Evolutionary conservation across 2,113 vertebrate species (phyloP).

Genomic region (western clawed frog (Xenopus tropicalis)): UCB_Xtro_10.0 CM004451.2:53809501-53810000

Average conservation of each 20-base stretch:
- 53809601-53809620: too few species aligned
- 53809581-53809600: too few species aligned
- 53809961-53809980: slow-evolving; percentile 45
- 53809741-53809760: slow-evolving; percentile 60
- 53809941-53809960: slow-evolving; percentile 37
- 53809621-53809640: too few species aligned
- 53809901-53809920: slow-evolving; percentile 48
- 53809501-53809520: too few species aligned
- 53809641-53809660: too few species aligned
- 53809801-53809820: neutral
- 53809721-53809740: slow-evolving; percentile 56
- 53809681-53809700: too few species aligned
- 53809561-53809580: too few species aligned
- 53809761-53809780: slow-evolving; percentile 58
- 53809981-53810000: slow-evolving; percentile 39
- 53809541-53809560: too few species aligned
- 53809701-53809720: too few species aligned
- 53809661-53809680: too few species aligned
- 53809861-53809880: slow-evolving; percentile 11
- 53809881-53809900: slow-evolving; percentile 55
- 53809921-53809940: slow-evolving; percentile 48
- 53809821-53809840: too few species aligned
- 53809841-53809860: neutral
- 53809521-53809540: too few species aligned
- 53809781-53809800: slow-evolving; percentile 48